These are phyloP conservation scores for Chelon auratus DNA, from an alignment of 2,797 vertebrate species.

Conservation along the genomic window DNA sequence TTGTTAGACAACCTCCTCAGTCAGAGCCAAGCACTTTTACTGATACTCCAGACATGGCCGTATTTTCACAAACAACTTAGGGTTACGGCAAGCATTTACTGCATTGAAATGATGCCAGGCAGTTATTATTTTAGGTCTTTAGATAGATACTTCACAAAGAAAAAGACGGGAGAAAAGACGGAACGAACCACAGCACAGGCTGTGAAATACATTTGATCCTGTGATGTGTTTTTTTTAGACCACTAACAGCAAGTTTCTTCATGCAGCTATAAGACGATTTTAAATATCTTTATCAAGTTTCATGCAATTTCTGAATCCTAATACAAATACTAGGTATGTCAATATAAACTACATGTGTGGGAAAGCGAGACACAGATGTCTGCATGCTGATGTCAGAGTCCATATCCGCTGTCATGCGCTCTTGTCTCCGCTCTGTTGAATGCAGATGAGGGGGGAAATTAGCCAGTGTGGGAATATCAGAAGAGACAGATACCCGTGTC, in stretches of 20 bases:
- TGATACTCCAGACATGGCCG: conserved; percentile 35
- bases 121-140: conserved; percentile 1
- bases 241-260: conserved; percentile 24
- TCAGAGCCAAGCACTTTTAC: conserved; percentile 40
- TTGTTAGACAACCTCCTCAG: conserved; percentile 71
- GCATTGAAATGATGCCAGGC: conserved; percentile 1
- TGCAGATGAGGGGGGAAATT: conserved; percentile 78
- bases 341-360: conserved; percentile 1
- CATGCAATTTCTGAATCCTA: conserved; percentile 17
- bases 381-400: conserved; percentile 20
- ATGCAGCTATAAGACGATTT: neutral
- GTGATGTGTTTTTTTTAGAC: conserved; percentile 20
- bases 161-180: conserved; percentile 3
- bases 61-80: conserved; percentile 31
- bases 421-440: conserved; percentile 64
- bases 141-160: conserved; percentile 9
- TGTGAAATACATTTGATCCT: conserved; percentile 10
- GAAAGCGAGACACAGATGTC: conserved; percentile 2
- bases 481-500: conserved; percentile 89
- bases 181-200: conserved; percentile 18
- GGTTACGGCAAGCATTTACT: conserved; percentile 15
- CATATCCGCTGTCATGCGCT: conserved; percentile 50
- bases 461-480: conserved; percentile 85
- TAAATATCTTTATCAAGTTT: neutral
- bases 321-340: conserved; percentile 2